Base-by-base conservation (phyloP, 2,888 invertebrate species). In the Caenorhabditis macrosperma region DNA sequence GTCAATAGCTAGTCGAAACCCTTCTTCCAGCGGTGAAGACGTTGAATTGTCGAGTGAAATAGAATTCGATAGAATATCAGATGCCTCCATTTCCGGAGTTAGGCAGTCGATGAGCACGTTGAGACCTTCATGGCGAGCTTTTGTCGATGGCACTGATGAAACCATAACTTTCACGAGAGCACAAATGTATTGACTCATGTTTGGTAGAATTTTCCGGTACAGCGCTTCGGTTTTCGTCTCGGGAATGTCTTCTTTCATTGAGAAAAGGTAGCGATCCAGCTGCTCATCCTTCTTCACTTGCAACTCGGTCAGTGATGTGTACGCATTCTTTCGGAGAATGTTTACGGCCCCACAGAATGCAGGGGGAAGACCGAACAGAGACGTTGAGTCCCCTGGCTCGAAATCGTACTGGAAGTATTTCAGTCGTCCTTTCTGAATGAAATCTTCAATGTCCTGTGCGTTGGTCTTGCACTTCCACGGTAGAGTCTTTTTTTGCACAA, bases 71-170 rank as follows among this genome's bases (percentile, higher is more conserved):
- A 89, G 82, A 33, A 89, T 85, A 41, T 89, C 89, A n/a, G 85
- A 85, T n/a, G 85, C 85, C 60, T 90, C 90, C 44, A 87, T 87
- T 68, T 89, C 88, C 0, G 88, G 87, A 15, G 98, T 98, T 85
- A 99, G 92, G 59, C 99, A 95, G 92, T 99, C 99, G 46, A 96
- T 95, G 94, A 98, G 94, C 52, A 99, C 97, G 91, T 98, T 98
- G 88, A 98, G 96, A 60, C 97, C 96, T 91, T 99, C 99, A 10
- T 95, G 95, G 92, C 97, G 97, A 3, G 82, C 75, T 57, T 89
- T 88, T 22, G 85, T 86, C 5, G 97, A 97, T 4, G 99, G 98
- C 38, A 97, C 96, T 67, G 98, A 97, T 33, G 98, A 98, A 71
- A 99, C 93, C 71, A 99, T 93, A 86, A 99, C 96, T 93, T 99